phyloP scores from a whole-genome alignment of 2,888 invertebrate species.

The Philonicus albiceps region DNA sequence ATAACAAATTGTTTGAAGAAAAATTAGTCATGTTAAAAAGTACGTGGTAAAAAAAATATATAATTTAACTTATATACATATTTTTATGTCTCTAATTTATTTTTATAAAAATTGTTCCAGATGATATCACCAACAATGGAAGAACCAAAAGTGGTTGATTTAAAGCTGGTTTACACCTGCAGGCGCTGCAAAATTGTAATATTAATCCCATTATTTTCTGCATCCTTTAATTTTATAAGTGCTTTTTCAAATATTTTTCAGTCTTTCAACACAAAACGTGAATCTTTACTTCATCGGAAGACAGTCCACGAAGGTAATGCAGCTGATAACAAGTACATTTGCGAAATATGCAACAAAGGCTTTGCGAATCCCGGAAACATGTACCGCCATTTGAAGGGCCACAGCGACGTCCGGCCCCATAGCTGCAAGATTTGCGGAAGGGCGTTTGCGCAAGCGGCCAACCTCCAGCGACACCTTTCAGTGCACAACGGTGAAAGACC shows the following conservation, averaged over 20 bases:
- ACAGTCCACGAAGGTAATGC: conserved; percentile 58
- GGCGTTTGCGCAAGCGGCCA: conserved; percentile 60
- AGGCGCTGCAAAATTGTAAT: conserved; percentile 32
- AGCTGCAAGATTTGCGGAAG: conserved; percentile 59
- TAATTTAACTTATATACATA: too few species aligned
- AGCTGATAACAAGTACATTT: conserved; percentile 59
- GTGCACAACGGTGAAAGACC: conserved; percentile 62
- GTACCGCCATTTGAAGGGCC: conserved; percentile 62
- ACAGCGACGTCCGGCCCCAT: conserved; percentile 61
- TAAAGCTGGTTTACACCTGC: conserved; percentile 21
- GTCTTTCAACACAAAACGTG: conserved; percentile 61
- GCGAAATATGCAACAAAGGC: conserved; percentile 60
- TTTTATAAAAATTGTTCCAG: background rate
- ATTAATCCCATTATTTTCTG: background rate
- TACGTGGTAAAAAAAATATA: too few species aligned
- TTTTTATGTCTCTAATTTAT: background rate
- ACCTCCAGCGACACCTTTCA: conserved; percentile 60
- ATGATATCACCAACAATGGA: background rate
- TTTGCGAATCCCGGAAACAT: conserved; percentile 62
- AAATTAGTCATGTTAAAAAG: too few species aligned
- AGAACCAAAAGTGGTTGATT: background rate
- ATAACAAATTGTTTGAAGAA: too few species aligned
- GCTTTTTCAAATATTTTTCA: conserved; percentile 47
- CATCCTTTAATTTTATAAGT: background rate
- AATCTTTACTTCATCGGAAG: conserved; percentile 60